phyloP scores from a whole-genome alignment of 2,113 vertebrate genomes.

The Malurus alboscapulatus region DNA sequence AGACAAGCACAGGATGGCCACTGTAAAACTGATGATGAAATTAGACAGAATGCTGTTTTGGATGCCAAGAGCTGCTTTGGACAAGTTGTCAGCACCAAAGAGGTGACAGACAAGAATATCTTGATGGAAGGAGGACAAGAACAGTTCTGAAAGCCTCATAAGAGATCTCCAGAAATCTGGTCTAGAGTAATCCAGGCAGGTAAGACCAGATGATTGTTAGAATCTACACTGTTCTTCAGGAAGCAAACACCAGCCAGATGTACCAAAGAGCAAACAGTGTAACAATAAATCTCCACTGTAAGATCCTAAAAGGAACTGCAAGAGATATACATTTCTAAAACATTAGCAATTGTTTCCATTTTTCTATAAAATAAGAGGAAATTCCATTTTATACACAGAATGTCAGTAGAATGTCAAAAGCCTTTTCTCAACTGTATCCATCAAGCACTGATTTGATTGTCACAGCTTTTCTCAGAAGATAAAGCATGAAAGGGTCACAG shows the following conservation, averaged over 20 bases:
- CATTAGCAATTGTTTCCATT: accelerated
- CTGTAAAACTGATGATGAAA: not conserved
- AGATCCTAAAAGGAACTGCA: not conserved
- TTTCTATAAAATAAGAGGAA: not conserved
- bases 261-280: not conserved
- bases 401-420: not conserved
- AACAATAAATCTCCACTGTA: not conserved
- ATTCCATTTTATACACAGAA: not conserved
- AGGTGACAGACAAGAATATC: not conserved
- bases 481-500: not conserved
- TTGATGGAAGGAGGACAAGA: not conserved
- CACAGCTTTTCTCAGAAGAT: not conserved
- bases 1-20: not conserved
- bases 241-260: not conserved
- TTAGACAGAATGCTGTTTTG: not conserved
- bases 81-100: not conserved
- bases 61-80: not conserved
- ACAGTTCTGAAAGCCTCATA: not conserved
- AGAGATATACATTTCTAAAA: not conserved
- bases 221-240: not conserved
- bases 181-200: not conserved
- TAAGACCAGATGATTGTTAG: not conserved
- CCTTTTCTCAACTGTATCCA: not conserved
- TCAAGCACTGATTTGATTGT: not conserved
- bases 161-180: not conserved